These are phyloP conservation scores for Xylota segnis DNA, from an alignment of 2,888 invertebrate genomes.

Conservation along the genomic window DNA sequence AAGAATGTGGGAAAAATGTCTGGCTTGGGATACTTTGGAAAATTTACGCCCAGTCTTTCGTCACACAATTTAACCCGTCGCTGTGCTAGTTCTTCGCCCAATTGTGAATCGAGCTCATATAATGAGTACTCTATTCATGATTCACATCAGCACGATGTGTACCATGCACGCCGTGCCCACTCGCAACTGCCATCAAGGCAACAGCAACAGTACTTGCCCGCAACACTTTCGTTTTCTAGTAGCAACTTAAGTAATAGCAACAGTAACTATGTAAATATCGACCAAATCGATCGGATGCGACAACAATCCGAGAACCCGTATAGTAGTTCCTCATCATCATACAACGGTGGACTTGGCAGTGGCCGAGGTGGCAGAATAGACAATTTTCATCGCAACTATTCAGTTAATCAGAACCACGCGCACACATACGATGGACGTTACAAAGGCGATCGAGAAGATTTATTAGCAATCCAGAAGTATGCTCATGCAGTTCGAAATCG, in stretches of 20 bases:
- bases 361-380: constrained; percentile 71
- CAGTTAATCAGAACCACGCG: constrained; percentile 82
- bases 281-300: constrained; percentile 86
- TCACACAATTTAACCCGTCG: constrained; percentile 81
- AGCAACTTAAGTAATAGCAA: constrained; percentile 78
- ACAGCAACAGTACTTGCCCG: constrained; percentile 71
- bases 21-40: constrained; percentile 92
- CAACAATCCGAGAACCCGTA: constrained; percentile 83
- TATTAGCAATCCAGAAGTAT: constrained; percentile 77
- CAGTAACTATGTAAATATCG: constrained; percentile 86
- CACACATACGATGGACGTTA: constrained; percentile 82
- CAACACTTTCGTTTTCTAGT: constrained; percentile 77
- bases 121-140: constrained; percentile 82
- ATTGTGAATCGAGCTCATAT: constrained; percentile 80
- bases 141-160: constrained; percentile 80
- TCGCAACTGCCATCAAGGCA: constrained; percentile 81
- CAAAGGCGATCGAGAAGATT: constrained; percentile 67
- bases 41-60: constrained; percentile 89
- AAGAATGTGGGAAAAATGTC: constrained; percentile 87
- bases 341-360: constrained; percentile 73
- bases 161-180: constrained; percentile 83
- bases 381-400: constrained; percentile 84
- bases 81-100: constrained; percentile 82
- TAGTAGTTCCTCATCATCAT: constrained; percentile 77
- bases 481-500: constrained; percentile 80